Base-by-base conservation (phyloP, 2,113 vertebrate genomes). In the Sorex fumeus region DNA sequence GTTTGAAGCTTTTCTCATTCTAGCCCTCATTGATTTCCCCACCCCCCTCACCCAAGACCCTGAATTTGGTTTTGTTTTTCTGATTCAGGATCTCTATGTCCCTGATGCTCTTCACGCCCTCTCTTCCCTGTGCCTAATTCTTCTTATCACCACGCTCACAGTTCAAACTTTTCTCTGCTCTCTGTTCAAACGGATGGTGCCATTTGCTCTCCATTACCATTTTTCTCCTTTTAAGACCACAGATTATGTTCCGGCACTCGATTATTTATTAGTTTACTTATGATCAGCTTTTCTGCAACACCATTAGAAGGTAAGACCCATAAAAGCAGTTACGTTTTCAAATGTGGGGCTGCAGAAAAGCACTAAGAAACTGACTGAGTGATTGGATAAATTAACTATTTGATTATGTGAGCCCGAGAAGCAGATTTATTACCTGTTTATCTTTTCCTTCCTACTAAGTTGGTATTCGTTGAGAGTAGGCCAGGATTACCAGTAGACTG, bases 211-310 rank as follows among this genome's bases (percentile, higher is more conserved):
- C 60, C 30, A 36, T 28, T 4, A 30, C 81, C 32, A 7, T 84
- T 84, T 78, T 81, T 62, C 16, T 78, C 71, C 77, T 87, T 27
- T 76, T 69, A 66, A 94, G 78, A 66, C 23, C 19, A 36, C 27
- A 0, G 30, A n/a, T 71, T 83, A 34, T 5, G 91, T 34, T 72
- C 36, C 80, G 66, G 62, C 4, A 67, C 23, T 11, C 6, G 19
- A 32, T 69, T 13, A 57, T 43, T 69, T 69, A 40, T 78, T 72
- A 40, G 53, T 27, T 87, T 64, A 36, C 27, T 89, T 75, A 43
- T 18, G 16, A 19, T 75, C 40, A 34, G 21, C 23, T 90, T 47
- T 77, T 40, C 28, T 84, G 15, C 18, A 90, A 8, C 27, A 21
- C 27, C 75, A 23, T 18, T 67, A 64, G 34, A 62, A 78, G 72